Evolutionary conservation across 2,113 vertebrate genomes (phyloP).

Genomic region (Crotalus tigris): DNA sequence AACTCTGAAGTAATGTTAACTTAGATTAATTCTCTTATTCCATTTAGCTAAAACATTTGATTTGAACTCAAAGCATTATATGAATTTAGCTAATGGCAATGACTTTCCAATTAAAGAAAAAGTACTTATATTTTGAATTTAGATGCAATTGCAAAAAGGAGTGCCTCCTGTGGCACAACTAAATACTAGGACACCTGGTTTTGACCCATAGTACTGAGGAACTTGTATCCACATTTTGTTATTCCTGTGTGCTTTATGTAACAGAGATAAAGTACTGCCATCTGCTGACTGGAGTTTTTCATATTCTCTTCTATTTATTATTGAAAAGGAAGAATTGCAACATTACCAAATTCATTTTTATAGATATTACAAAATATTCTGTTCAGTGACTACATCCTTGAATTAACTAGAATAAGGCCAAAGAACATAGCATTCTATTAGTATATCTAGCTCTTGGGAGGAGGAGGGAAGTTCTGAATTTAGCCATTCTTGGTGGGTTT

Average conservation of each 20-base stretch:
- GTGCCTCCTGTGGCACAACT: no score
- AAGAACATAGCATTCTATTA: neutral
- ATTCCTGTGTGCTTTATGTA: neutral
- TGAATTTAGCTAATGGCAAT: neutral
- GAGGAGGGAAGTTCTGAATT: neutral
- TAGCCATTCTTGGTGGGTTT: neutral
- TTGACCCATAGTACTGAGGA: neutral
- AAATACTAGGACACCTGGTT: neutral
- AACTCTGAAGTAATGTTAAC: neutral
- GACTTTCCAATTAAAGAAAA: conserved; percentile 39
- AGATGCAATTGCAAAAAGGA: neutral
- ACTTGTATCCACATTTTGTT: neutral
- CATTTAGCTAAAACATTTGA: neutral
- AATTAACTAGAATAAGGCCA: neutral
- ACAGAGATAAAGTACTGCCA: neutral
- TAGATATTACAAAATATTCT: neutral
- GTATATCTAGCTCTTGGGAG: neutral
- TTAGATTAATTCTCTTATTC: neutral
- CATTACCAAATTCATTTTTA: neutral
- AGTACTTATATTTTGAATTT: neutral
- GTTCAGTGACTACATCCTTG: neutral
- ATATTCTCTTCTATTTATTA: neutral
- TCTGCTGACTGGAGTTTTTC: neutral
- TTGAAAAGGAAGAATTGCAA: neutral
- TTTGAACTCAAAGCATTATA: neutral